Evolutionary conservation across 2,113 vertebrate genomes (phyloP), one percentile per base, ranked within the genome.

Genomic region (Centropus bengalensis): DNA sequence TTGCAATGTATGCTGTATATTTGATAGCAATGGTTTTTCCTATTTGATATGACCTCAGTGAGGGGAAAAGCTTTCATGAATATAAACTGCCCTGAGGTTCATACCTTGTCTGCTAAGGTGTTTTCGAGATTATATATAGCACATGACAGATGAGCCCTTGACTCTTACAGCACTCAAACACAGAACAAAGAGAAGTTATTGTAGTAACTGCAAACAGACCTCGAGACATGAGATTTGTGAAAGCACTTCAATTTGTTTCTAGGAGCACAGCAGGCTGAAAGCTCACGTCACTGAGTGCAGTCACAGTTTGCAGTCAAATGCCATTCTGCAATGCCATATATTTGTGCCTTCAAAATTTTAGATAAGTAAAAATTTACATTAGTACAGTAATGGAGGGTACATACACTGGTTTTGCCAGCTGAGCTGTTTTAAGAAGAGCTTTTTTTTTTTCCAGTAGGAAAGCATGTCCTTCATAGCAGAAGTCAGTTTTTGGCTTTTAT

Each of bases 41-140:
- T 94, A 91, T 73, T 96, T 86, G 90, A 77, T 77, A 74, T 96
- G 96, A 96, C 95, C 95, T 96, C 93, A 88, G 69, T 24, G 54
- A 44, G 80, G 51, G 59, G 26, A 60, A 88, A 82, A 88, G 91
- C 93, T 97, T 94, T 96, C 94, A 97, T 97, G 89, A 96, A 96
- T 96, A 95, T 97, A 96, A 97, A 95, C 91, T 95, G 88, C 94
- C 83, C 85, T 86, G 73, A 40, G 88, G 89, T 94, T 94, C 3
- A 15, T 92, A 95, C 66, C 24, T 95, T 96, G 95, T 95, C 96
- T 96, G 94, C 62, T 91, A 93, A 95, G 94, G 94, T 96, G 89
- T 93, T 97, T 96, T 86, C 97, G 86, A 91, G 93, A 95, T 97
- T 97, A 96, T 94, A 89, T 96, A 88, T 77, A 94, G 83, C 93